phyloP scores from a whole-genome alignment of 2,797 vertebrate genomes.

The Morus bassanus region DNA sequence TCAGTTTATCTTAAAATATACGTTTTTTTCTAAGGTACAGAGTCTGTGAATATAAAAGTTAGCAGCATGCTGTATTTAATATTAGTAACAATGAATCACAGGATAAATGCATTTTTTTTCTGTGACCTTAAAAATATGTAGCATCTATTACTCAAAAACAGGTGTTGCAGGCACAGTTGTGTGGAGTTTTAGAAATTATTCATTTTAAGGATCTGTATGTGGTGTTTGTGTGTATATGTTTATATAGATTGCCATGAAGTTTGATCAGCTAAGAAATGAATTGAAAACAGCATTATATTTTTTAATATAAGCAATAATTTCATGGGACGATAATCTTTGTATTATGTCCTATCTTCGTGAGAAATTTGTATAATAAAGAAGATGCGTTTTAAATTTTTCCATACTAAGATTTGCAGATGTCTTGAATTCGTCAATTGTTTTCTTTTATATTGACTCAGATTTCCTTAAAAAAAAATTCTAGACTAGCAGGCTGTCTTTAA shows the following conservation, averaged over 20 bases:
- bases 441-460: background rate
- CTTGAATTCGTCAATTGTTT: background rate
- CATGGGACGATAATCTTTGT: background rate
- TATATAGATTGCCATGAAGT: background rate
- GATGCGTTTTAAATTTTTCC: background rate
- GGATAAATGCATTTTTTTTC: background rate
- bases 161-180: background rate
- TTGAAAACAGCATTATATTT: background rate
- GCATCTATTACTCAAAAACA: background rate
- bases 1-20: background rate
- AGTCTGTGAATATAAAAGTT: background rate
- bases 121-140: constrained; percentile 4
- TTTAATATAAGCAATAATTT: background rate
- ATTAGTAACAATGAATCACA: background rate
- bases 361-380: background rate
- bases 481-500: background rate
- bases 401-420: background rate
- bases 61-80: background rate
- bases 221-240: background rate
- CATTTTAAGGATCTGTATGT: background rate
- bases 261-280: background rate
- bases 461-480: background rate
- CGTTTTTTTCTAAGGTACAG: background rate
- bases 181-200: background rate
- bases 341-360: background rate